Evolutionary conservation across 2,113 vertebrate genomes (phyloP).

Genomic region (Poeciliopsis occidentalis): DNA sequence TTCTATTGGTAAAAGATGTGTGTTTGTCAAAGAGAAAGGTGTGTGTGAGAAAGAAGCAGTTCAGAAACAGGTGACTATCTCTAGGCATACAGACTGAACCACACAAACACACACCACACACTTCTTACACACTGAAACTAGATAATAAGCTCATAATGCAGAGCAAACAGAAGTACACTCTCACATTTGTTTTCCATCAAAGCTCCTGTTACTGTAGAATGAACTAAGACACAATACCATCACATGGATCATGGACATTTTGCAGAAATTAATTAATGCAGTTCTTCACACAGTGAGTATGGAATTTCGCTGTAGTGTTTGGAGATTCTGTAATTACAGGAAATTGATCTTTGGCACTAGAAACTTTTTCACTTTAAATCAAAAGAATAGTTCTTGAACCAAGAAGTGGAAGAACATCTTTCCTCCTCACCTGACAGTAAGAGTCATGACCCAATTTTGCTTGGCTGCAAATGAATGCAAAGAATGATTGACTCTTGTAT

Average conservation of each 20-base stretch:
- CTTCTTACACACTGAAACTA: conserved; percentile 4
- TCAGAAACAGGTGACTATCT: conserved; percentile 82
- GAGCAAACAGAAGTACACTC: conserved; percentile 39
- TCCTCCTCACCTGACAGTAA: conserved; percentile 26
- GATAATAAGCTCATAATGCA: conserved; percentile 56
- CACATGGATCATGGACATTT: too few species aligned
- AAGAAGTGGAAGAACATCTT: background rate
- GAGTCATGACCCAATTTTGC: accelerated
- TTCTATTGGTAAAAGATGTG: background rate
- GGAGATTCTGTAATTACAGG: too few species aligned
- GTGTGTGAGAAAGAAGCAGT: conserved; percentile 84
- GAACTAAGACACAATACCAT: too few species aligned
- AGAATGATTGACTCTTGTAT: too few species aligned
- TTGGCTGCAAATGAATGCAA: background rate
- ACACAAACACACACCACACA: conserved; percentile 7
- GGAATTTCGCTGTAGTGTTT: too few species aligned
- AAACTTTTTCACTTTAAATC: too few species aligned
- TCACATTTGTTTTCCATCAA: background rate
- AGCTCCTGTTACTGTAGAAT: conserved; percentile 2
- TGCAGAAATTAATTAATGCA: too few species aligned
- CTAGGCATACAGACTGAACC: conserved; percentile 77
- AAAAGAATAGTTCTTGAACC: too few species aligned
- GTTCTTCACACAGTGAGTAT: too few species aligned
- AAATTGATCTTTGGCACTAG: too few species aligned
- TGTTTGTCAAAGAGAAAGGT: conserved; percentile 44